These are phyloP conservation scores for Lamellibrachia luymesi DNA, from an alignment of 1,140 invertebrate genomes.

Conservation along the genomic window DNA sequence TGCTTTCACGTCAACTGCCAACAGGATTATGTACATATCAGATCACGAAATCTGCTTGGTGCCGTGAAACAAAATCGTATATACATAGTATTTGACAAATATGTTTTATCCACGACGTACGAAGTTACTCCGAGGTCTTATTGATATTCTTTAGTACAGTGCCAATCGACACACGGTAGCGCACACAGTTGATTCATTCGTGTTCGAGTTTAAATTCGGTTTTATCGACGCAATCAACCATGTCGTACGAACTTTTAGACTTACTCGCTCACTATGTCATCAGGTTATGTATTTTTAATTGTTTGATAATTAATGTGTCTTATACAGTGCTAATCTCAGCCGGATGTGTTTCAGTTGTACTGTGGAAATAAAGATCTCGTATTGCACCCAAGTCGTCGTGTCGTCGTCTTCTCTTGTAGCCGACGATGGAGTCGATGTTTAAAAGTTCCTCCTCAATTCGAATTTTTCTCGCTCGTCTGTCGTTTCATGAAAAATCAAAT, in stretches of 20 bases:
- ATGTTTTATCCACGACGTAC: not conserved
- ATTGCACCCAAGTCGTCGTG: not conserved
- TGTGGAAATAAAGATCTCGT: slow-evolving; percentile 5
- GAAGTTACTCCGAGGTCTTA: not conserved
- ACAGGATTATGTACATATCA: slow-evolving; percentile 5
- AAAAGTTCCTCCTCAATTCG: not conserved
- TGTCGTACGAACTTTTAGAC: not conserved
- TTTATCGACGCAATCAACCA: not conserved
- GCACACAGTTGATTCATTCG: not conserved
- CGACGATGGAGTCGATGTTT: not conserved
- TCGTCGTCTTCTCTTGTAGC: not conserved
- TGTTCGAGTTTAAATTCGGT: not conserved
- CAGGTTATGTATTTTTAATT: slow-evolving; percentile 6
- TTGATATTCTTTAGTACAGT: not conserved
- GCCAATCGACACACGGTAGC: not conserved
- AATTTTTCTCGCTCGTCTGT: not conserved
- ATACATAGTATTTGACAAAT: not conserved
- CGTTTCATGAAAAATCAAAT: too few relatives aligned
- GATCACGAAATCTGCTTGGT: not conserved
- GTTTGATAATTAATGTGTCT: slow-evolving; percentile 5
- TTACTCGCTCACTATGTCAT: slow-evolving; percentile 4
- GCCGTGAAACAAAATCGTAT: not conserved
- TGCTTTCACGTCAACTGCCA: not conserved
- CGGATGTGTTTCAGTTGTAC: not conserved
- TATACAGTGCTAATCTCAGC: slow-evolving; percentile 4